Percentiles rank a stretch among this genome's conserved stretches.
Evolutionary conservation across 2,797 vertebrate genomes (phyloP).

Genomic region (Rhincodon typus): DNA sequence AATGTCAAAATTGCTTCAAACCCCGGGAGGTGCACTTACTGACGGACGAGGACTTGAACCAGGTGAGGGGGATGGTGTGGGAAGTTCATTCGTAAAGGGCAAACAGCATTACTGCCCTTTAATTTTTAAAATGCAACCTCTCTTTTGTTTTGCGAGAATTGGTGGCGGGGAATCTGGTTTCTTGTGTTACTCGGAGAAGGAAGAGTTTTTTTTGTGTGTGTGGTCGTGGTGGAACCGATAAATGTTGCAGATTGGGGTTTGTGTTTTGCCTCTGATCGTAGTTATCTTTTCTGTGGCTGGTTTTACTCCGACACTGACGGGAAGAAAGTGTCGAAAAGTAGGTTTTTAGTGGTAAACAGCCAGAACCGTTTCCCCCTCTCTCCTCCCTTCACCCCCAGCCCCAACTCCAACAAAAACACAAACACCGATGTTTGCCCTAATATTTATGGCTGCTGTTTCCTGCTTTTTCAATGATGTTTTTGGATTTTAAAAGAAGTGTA

Average conservation of each 20-base stretch:
- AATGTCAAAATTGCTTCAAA: constrained; percentile 97
- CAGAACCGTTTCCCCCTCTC: not conserved
- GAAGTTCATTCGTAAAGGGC: not conserved
- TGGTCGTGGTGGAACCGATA: too few species aligned
- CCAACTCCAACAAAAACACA: too few species aligned
- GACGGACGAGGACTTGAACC: constrained; percentile 85
- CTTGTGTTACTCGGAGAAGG: not conserved
- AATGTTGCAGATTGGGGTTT: not conserved
- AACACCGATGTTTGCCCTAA: not conserved
- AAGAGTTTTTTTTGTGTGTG: not conserved
- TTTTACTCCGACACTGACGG: not conserved
- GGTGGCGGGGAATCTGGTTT: not conserved
- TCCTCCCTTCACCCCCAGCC: not conserved
- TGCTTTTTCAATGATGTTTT: not conserved
- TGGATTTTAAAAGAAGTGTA: not conserved
- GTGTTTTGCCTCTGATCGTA: not conserved
- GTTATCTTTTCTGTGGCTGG: not conserved
- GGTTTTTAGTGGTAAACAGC: not conserved
- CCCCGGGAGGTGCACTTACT: constrained; percentile 88
- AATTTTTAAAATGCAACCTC: not conserved
- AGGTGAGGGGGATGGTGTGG: constrained; percentile 62
- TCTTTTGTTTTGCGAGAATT: not conserved
- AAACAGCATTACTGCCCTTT: not conserved
- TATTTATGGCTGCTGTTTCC: not conserved
- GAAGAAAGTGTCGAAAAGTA: not conserved